phyloP scores from a whole-genome alignment of 1,140 invertebrate genomes.

The Bombus soroeensis region DNA sequence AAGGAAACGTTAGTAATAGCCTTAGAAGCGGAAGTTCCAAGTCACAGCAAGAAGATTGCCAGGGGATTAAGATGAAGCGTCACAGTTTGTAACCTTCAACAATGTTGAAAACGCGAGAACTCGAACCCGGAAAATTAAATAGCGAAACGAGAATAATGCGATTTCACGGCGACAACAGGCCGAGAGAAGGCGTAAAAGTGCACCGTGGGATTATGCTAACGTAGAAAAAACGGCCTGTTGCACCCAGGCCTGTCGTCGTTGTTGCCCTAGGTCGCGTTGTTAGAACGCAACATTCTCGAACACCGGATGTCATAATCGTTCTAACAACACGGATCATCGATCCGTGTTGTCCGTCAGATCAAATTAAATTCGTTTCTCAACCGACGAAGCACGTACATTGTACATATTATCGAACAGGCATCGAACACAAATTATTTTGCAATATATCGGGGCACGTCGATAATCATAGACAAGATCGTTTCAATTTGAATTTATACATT shows the following conservation, averaged over 20 bases:
- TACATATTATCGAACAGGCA: too few species aligned
- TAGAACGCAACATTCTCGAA: background rate
- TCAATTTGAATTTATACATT: too few species aligned
- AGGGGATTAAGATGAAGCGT: background rate
- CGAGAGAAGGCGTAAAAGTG: conserved; percentile 34
- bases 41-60: too few species aligned
- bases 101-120: background rate
- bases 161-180: conserved; percentile 11
- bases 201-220: conserved; percentile 6
- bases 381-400: too few species aligned
- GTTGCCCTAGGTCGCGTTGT: background rate
- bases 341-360: background rate
- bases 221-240: conserved; percentile 28
- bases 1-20: too few species aligned
- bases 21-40: background rate
- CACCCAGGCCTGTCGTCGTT: background rate
- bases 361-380: background rate
- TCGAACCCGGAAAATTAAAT: background rate
- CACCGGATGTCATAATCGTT: conserved; percentile 21
- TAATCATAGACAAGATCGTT: too few species aligned
- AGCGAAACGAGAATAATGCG: conserved; percentile 14
- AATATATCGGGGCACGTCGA: too few species aligned
- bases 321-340: conserved; percentile 6
- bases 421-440: too few species aligned
- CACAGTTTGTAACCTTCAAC: conserved; percentile 23